These are phyloP conservation scores for Mesoclemmys tuberculata DNA, from an alignment of 2,113 vertebrate genomes.

Conservation along the genomic window DNA sequence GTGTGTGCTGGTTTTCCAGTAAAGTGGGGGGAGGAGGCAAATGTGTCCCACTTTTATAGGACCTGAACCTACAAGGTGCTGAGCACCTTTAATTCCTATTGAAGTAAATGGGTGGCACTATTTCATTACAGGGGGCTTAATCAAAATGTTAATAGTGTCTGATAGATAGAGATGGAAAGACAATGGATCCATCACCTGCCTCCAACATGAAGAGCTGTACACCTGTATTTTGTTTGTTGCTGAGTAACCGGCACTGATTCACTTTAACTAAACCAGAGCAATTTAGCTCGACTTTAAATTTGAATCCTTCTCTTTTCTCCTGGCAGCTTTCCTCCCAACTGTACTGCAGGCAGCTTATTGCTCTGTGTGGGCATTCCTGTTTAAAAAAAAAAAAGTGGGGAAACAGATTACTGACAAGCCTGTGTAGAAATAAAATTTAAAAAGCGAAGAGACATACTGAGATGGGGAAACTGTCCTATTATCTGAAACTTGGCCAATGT, in stretches of 20 bases:
- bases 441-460: slow-evolving; percentile 51
- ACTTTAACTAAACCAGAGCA: slow-evolving; percentile 21
- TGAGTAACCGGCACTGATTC: not conserved
- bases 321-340: not conserved
- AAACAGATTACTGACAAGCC: slow-evolving; percentile 58
- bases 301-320: fast-evolving
- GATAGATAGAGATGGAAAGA: not conserved
- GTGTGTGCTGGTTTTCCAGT: slow-evolving; percentile 39
- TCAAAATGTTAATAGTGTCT: not conserved
- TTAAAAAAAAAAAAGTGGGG: slow-evolving; percentile 61
- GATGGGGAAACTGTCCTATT: slow-evolving; percentile 57
- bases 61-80: slow-evolving; percentile 44
- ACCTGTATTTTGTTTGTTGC: not conserved
- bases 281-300: not conserved
- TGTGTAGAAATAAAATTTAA: slow-evolving; percentile 66
- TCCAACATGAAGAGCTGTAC: fast-evolving
- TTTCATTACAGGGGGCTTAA: not conserved
- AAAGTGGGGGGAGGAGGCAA: slow-evolving; percentile 29
- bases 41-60: slow-evolving; percentile 46
- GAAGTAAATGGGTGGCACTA: not conserved
- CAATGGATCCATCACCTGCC: not conserved
- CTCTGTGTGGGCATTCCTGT: not conserved
- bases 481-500: slow-evolving; percentile 74
- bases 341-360: not conserved
- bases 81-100: slow-evolving; percentile 36